phyloP scores from a whole-genome alignment of 2,113 vertebrate species.

The Platanista minor region DNA sequence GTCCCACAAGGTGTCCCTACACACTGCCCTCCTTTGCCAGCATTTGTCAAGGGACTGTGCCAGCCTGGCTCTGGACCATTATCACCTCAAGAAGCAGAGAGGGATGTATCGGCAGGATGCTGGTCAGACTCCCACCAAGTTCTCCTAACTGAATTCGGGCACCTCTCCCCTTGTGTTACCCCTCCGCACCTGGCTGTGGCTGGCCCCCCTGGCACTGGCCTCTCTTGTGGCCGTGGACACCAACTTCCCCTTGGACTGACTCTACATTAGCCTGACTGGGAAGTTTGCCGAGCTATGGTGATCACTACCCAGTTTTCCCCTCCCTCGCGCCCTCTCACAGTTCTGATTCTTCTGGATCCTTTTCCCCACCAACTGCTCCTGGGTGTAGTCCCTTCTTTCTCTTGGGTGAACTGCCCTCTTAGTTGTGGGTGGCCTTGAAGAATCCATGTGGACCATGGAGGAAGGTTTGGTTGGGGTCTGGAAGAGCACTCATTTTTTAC shows the following conservation, averaged over 20 bases:
- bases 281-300: not conserved
- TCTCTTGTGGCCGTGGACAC: not conserved
- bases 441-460: not conserved
- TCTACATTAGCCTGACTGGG: not conserved
- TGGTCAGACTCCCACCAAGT: not conserved
- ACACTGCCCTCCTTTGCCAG: not conserved
- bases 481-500: not conserved
- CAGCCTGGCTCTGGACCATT: not conserved
- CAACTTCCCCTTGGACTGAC: not conserved
- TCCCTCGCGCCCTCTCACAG: not conserved
- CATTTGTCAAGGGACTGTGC: not conserved
- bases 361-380: not conserved
- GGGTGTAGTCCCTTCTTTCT: not conserved
- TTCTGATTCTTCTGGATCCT: not conserved
- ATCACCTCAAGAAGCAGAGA: not conserved
- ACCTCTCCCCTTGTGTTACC: not conserved
- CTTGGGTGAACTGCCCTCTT: not conserved
- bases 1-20: not conserved
- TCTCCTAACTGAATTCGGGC: not conserved
- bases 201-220: not conserved
- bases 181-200: not conserved
- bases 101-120: not conserved
- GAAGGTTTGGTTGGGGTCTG: not conserved
- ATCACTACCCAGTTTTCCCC: not conserved
- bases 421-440: not conserved